phyloP scores from a whole-genome alignment of 2,113 vertebrate species.

The Fregetta grallaria region DNA sequence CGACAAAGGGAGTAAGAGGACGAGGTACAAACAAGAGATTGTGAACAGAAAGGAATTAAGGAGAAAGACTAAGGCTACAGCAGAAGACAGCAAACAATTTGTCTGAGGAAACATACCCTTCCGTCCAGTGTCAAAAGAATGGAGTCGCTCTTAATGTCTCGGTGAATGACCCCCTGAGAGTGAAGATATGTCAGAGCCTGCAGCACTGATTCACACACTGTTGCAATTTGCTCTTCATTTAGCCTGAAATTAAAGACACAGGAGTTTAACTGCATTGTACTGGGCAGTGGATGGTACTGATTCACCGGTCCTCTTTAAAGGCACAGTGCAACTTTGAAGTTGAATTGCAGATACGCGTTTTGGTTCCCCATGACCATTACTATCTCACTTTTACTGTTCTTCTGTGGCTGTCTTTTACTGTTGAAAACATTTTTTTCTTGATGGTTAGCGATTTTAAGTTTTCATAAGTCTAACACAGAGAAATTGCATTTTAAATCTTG shows the following conservation, averaged over 20 bases:
- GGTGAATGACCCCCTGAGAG: slow-evolving; percentile 96
- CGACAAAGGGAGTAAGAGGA: neutral
- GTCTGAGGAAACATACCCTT: slow-evolving; percentile 75
- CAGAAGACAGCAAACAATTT: neutral
- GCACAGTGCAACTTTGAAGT: neutral
- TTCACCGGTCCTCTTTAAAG: neutral
- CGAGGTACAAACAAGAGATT: rapidly evolving
- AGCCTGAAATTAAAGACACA: slow-evolving; percentile 73
- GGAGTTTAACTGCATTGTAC: neutral
- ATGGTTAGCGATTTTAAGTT: neutral
- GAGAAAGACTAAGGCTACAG: neutral
- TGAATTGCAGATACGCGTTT: neutral
- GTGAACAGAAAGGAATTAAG: neutral
- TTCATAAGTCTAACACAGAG: neutral
- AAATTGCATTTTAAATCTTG: neutral
- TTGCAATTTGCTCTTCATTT: slow-evolving; percentile 97
- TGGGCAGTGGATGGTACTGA: rapidly evolving
- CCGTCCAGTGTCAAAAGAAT: slow-evolving; percentile 94
- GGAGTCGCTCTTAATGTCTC: slow-evolving; percentile 98
- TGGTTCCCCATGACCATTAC: neutral
- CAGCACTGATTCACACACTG: slow-evolving; percentile 94
- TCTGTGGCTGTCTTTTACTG: neutral
- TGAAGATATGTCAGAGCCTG: slow-evolving; percentile 96
- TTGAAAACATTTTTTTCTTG: neutral
- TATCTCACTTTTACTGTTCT: neutral